Conservation (phyloP, 2,797 vertebrate species). For the Poecilia velifera region DNA sequence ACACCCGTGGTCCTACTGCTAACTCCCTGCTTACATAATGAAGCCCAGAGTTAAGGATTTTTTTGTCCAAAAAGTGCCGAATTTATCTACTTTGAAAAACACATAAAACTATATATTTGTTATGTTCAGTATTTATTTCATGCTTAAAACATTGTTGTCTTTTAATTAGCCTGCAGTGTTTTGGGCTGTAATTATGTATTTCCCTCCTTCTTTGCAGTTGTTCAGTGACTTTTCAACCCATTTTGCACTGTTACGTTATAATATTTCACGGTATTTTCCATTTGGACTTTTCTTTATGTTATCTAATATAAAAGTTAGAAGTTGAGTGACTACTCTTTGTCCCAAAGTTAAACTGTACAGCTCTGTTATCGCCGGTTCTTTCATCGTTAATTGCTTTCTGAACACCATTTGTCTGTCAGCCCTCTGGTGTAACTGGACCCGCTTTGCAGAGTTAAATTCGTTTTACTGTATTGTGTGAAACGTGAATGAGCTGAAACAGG, state of each 20-base stretch:
- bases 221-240: not conserved
- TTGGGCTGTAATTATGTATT: not conserved
- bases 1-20: not conserved
- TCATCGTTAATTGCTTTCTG: slow-evolving; percentile 54
- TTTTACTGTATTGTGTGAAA: slow-evolving; percentile 56
- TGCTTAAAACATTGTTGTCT: not conserved
- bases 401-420: slow-evolving; percentile 56
- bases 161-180: not conserved
- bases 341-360: slow-evolving; percentile 22
- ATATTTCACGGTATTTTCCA: slow-evolving; percentile 20
- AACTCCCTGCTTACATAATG: too few species aligned
- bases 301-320: slow-evolving; percentile 32
- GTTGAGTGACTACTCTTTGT: slow-evolving; percentile 1
- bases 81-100: not conserved
- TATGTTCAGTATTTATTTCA: not conserved
- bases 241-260: not conserved
- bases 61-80: not conserved
- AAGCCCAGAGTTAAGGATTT: not conserved
- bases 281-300: slow-evolving; percentile 27
- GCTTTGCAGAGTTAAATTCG: slow-evolving; percentile 53
- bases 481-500: slow-evolving; percentile 51
- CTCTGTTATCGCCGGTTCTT: slow-evolving; percentile 31
- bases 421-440: slow-evolving; percentile 27
- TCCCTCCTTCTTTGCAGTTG: not conserved
- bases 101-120: not conserved